Base-by-base conservation (phyloP, 2,797 vertebrate genomes). In the Acanthurus lineatus region DNA sequence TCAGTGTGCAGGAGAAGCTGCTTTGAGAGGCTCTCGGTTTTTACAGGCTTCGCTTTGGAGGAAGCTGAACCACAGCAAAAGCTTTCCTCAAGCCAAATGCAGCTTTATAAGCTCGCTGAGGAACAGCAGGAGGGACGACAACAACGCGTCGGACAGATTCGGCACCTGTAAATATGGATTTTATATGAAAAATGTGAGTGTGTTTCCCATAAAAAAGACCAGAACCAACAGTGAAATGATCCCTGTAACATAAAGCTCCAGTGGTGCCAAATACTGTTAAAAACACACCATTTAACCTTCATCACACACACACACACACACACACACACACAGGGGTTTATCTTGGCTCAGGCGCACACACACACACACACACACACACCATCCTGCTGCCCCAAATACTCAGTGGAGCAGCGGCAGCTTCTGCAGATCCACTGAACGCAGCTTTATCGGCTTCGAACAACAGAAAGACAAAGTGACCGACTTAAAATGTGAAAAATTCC, bases 21-120 rank as follows among this genome's bases (percentile, higher is more conserved):
- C 71, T 87, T 77, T 88, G 47, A 80, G 64, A 40, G 48, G n/a
- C 44, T 84, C 75, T n/a, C n/a, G n/a, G 54, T 40, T 69, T 84
- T 71, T 57, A 64, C 49, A 49, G 28, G 48, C 65, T n/a, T 0
- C 61, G 15, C 62, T n/a, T 15, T 22, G 38, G 62, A 53, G 35
- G 59, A 76, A 48, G 61, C 9, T 47, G 57, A 69, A 71, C 56
- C 42, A n/a, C 66, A 44, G 69, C 58, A 25, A 59, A 59, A 69
- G 54, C 56, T 48, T 48, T 38, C 32, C 69, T 64, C 7, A 1
- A 3, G 57, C 71, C 57, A 28, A 53, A 63, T 25, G 0, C 59
- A 17, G 67, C 65, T 57, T 15, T 58, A 54, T 54, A 53, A 45
- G 51, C 38, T 35, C 7, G 15, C 19, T 47, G 47, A 63, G 12